These are phyloP conservation scores for Molanna angustata DNA, from an alignment of 2,888 invertebrate species.

Conservation along the genomic window DNA sequence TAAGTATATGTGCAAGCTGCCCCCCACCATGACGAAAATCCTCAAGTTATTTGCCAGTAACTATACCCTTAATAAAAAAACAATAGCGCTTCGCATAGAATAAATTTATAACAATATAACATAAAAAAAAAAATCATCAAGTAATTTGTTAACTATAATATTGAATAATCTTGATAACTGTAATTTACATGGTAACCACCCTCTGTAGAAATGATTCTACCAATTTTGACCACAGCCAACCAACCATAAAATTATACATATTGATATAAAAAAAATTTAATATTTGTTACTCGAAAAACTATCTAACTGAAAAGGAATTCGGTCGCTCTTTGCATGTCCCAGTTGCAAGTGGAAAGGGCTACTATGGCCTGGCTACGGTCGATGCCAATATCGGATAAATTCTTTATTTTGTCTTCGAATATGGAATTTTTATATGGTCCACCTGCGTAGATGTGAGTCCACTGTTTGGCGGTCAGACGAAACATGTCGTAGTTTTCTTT, in stretches of 20 bases:
- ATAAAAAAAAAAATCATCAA: no score
- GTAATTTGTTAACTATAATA: no score
- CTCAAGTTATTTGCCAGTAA: no score
- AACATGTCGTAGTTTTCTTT: constrained; percentile 87
- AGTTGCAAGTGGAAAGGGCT: constrained; percentile 87
- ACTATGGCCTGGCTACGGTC: constrained; percentile 85
- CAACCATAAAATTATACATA: not conserved
- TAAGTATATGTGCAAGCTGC: no score
- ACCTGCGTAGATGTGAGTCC: constrained; percentile 93
- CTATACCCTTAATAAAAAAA: no score
- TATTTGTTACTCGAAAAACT: constrained; percentile 3
- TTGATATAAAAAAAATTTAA: not conserved
- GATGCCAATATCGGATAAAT: constrained; percentile 92
- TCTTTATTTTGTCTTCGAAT: constrained; percentile 83
- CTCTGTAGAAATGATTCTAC: not conserved
- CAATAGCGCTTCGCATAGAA: no score
- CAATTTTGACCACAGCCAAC: not conserved
- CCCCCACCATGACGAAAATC: no score
- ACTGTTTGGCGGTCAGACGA: constrained; percentile 88
- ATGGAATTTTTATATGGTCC: constrained; percentile 62
- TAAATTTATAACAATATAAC: no score
- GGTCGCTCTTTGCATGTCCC: constrained; percentile 90
- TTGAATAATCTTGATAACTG: no score
- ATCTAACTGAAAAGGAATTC: constrained; percentile 76
- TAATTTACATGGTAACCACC: no score